Evolutionary conservation across 2,888 invertebrate genomes (phyloP).

Genomic region (Drosophila paramelanica): DNA sequence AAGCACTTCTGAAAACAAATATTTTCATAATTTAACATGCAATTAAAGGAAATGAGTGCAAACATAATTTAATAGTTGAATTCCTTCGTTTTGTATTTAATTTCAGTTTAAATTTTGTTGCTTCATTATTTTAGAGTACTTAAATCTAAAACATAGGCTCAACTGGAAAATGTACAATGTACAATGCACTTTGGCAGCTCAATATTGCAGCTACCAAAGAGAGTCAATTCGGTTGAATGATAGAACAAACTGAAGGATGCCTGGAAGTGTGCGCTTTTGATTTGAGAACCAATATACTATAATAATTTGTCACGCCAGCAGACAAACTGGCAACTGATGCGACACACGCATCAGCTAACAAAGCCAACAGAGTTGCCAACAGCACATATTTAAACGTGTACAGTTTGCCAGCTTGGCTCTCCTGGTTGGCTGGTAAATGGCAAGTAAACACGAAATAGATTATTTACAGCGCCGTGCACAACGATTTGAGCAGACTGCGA

Average conservation of each 20-base stretch:
- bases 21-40: too few species aligned
- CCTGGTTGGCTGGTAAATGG: constrained; percentile 41
- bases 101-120: too few species aligned
- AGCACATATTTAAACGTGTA: constrained; percentile 25
- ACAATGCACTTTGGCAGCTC: constrained; percentile 10
- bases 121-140: too few species aligned
- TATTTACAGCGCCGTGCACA: constrained; percentile 77
- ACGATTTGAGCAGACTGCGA: constrained; percentile 58
- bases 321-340: constrained; percentile 16
- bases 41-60: too few species aligned
- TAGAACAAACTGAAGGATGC: constrained; percentile 21
- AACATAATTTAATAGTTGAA: not conserved
- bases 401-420: constrained; percentile 15
- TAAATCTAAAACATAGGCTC: not conserved
- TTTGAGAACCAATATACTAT: constrained; percentile 55
- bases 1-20: not conserved
- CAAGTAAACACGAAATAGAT: constrained; percentile 72
- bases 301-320: constrained; percentile 58
- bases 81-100: too few species aligned
- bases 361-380: constrained; percentile 14
- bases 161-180: not conserved
- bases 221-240: constrained; percentile 1
- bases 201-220: not conserved
- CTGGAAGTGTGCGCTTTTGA: constrained; percentile 44
- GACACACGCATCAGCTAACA: constrained; percentile 1